A percentile compares a stretch with the other conserved stretches of the same genome.
Conservation (phyloP, 1,140 invertebrate genomes). For the Drosophila melanogaster region Release_6_plus_ISO1_MT NT_033777.3:19329001-19329500, state of each 20-base stretch:
- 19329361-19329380: conserved; percentile 37
- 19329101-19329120: conserved; percentile 10
- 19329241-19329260: conserved; percentile 57
- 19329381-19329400: conserved; percentile 18
- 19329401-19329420: conserved; percentile 14
- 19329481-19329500: conserved; percentile 1
- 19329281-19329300: conserved; percentile 19
- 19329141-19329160: conserved; percentile 6
- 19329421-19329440: conserved; percentile 13
- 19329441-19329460: conserved; percentile 9
- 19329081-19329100: conserved; percentile 63
- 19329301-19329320: conserved; percentile 21
- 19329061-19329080: conserved; percentile 46
- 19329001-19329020: conserved; percentile 56
- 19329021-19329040: conserved; percentile 54
- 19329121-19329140: not conserved
- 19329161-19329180: conserved; percentile 56
- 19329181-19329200: conserved; percentile 27
- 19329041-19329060: conserved; percentile 82
- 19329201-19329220: conserved; percentile 15
- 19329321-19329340: conserved; percentile 34
- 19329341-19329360: conserved; percentile 42
- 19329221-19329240: conserved; percentile 73
- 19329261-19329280: not conserved
- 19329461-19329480: conserved; percentile 2